Percentiles rank a stretch among this genome's conserved stretches.
Evolutionary conservation across 1,140 invertebrate species (phyloP).

Genomic region (Heliconius hermathena): DNA sequence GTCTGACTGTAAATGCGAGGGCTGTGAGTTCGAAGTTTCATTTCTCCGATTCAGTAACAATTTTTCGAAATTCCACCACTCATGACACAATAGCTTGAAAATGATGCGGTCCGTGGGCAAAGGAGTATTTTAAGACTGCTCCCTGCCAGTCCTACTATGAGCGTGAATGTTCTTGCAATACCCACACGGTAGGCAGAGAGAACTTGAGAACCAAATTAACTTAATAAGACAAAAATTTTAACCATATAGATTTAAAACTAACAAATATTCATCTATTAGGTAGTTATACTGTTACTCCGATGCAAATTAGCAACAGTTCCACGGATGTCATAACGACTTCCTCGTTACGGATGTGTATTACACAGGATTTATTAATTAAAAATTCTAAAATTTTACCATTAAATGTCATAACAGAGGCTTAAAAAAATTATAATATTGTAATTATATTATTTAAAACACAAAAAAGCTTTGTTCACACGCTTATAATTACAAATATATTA

Average conservation of each 20-base stretch:
- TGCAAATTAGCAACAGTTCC: not conserved
- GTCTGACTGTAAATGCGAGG: too few species aligned
- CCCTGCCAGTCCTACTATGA: too few species aligned
- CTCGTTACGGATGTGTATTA: not conserved
- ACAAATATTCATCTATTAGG: not conserved
- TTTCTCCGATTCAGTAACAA: too few species aligned
- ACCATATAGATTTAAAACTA: not conserved
- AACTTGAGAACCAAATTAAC: too few species aligned
- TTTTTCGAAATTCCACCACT: too few species aligned
- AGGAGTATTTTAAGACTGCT: too few species aligned
- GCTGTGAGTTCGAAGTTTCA: too few species aligned
- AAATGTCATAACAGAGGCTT: not conserved
- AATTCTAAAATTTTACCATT: not conserved
- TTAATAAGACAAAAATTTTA: too few species aligned
- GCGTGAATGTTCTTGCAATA: too few species aligned
- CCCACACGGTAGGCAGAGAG: too few species aligned
- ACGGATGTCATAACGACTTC: slow-evolving; percentile 1
- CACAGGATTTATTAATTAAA: slow-evolving; percentile 2
- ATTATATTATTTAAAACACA: not conserved
- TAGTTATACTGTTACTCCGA: not conserved
- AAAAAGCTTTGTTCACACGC: not conserved
- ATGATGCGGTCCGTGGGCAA: too few species aligned
- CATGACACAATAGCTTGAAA: too few species aligned
- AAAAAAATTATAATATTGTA: not conserved
- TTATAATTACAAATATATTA: not conserved